Conservation (phyloP, 2,888 invertebrate species). For the Phytoseiulus persimilis region DNA sequence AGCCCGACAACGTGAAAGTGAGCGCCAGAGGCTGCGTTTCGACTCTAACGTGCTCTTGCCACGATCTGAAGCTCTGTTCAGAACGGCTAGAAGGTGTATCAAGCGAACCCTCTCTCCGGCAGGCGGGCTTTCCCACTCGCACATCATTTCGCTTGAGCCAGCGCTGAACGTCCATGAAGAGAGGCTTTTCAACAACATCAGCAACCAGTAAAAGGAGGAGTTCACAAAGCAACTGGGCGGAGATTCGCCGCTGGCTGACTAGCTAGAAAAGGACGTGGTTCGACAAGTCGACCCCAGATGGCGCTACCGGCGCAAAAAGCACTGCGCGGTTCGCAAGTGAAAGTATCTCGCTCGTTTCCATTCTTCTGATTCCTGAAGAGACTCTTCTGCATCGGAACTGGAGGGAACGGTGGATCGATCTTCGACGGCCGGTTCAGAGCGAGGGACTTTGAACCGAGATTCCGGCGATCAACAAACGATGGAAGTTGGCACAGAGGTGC, state of each 20-base stretch:
- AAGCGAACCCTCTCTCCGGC: background rate
- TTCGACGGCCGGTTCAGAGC: no score
- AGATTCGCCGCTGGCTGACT: background rate
- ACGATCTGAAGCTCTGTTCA: background rate
- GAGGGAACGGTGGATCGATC: background rate
- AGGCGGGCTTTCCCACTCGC: background rate
- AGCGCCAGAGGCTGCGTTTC: background rate
- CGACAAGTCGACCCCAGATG: background rate
- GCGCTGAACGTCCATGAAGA: background rate
- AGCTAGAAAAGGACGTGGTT: background rate
- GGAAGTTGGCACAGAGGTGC: no score
- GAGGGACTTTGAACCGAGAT: no score
- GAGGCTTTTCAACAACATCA: background rate
- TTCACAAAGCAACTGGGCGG: background rate
- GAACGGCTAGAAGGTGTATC: constrained; percentile 5
- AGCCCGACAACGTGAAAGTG: background rate
- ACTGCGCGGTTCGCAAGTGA: background rate
- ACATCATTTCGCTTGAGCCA: background rate
- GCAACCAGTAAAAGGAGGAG: background rate
- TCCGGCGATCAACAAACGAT: no score
- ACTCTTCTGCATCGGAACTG: background rate
- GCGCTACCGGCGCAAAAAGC: background rate
- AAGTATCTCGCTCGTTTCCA: background rate
- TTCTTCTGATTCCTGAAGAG: background rate
- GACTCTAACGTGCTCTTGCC: background rate